Base-by-base conservation (phyloP, 2,888 invertebrate genomes). In the Limnephilus auricula region DNA sequence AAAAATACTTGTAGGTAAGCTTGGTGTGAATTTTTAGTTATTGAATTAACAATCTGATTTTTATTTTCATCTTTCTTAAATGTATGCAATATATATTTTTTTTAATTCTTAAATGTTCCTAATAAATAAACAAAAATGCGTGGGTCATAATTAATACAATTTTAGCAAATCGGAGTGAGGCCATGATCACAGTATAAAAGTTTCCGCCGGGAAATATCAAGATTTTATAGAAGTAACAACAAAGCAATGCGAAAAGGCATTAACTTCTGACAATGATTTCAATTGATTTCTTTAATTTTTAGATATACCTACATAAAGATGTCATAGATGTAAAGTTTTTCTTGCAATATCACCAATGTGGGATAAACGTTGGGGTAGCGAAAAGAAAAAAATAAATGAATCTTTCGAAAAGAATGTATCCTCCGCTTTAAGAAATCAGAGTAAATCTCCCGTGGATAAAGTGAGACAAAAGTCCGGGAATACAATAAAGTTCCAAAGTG, bases 401-500 rank as follows among this genome's bases (percentile, higher is more conserved):
- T 65, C 65, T 65, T 65, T 9, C 25, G 6, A 65, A 65, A 65
- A 65, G 65, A 65, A 9, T 50, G 15, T 25, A 65, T 9, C 9
- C 65, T 65, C n/a, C n/a, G n/a, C n/a, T 65, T 10, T 30, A 25
- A 15, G 40, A 6, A n/a, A 12, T 40, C 82, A 12, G 45, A 85
- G 15, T 85, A 85, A 85, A 40, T 78, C 83, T 80, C 50, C 32
- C 65, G 30, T 25, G 65, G 37, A 79, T 79, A 85, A 86, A 40
- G 37, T 40, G 45, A 78, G 25, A 9, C 65, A 65, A 9, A 65
- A 50, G 25, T 90, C 84, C 78, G 79, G 4, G 5, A 86, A 87
- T 31, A 87, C 90, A 90, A 90, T 90, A 45, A 87, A 80, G 90
- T 50, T 86, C 65, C 50, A 80, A 90, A 84, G 84, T 84, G 90